A percentile compares a stretch with the other conserved stretches of the same genome.
These are phyloP conservation scores for Nasonovia ribisnigri DNA, from an alignment of 2,888 invertebrate genomes.

Conservation along the genomic window DNA sequence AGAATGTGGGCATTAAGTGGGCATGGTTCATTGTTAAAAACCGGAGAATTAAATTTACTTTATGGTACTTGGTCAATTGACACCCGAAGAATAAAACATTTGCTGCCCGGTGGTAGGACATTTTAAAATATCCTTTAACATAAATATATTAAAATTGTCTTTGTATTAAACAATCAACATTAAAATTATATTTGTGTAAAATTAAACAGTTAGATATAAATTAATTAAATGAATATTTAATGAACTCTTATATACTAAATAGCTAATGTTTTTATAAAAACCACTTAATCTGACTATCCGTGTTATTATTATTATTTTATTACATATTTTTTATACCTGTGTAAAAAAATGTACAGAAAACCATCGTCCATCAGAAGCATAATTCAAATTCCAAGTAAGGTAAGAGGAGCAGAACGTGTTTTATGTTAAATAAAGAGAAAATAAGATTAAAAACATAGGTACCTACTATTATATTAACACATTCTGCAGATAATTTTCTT, in stretches of 20 bases:
- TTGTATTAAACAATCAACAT: background rate
- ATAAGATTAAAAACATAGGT: background rate
- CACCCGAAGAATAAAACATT: background rate
- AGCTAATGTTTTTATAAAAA: background rate
- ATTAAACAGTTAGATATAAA: background rate
- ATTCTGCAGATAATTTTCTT: background rate
- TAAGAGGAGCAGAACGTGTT: background rate
- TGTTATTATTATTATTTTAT: background rate
- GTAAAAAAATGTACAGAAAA: background rate
- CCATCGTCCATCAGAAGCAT: background rate
- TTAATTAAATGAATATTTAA: background rate
- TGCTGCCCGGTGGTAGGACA: background rate
- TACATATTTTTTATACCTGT: background rate
- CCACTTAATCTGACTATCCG: background rate
- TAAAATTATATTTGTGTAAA: background rate
- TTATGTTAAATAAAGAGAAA: background rate
- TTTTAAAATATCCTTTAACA: background rate
- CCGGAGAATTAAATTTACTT: background rate
- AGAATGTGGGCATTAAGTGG: background rate
- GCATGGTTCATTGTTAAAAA: background rate
- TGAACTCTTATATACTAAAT: background rate
- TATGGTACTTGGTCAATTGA: background rate
- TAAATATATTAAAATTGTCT: background rate
- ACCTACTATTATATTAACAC: background rate
- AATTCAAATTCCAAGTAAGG: background rate